Evolutionary conservation across 2,113 vertebrate genomes (phyloP), one percentile per base, ranked within the genome.

Genomic region (Mesocricetus auratus): DNA sequence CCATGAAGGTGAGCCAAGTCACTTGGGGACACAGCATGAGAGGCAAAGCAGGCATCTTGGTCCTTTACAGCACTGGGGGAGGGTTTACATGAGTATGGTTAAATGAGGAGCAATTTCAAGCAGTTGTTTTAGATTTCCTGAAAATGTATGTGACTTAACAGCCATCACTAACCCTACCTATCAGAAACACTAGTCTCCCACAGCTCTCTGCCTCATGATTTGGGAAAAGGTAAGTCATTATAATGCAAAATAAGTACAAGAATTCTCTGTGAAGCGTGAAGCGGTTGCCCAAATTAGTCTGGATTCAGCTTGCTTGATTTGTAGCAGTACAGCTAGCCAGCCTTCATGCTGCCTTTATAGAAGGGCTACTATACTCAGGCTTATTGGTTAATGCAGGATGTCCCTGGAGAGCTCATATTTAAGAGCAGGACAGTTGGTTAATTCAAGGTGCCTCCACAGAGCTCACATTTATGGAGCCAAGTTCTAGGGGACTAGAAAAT

Each of bases 1-100:
- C 99, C 2, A 90, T 99, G 94, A 99, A 99, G 99, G 99, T 99
- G 97, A 98, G 98, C 53, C 87, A 53, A 77, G 79, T 39, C 10
- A 45, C 0, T n/a, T 2, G 3, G 42, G 36, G 50, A 71, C 50
- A 22, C 10, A 87, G 82, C 79, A 1, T 0, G 17, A 2, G 4
- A 31, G 68, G 77, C 45, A 71, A 45, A 24, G 6, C 58, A n/a
- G 22, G 39, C 5, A 0, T 21, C 2, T 42, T 0, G 31, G 6
- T 17, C 62, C 74, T 66, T 0, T 56, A 88, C 74, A 24, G 9
- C 12, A 64, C 13, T 7, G 1, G 53, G 29, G 45, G 2, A 42
- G 8, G 8, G 90, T 33, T 42, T 78, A 71, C 88, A 36, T 50
- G 2, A 21, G 15, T 94, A 2, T n/a, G 39, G 19, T 85, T 91